phyloP scores from a whole-genome alignment of 1,140 invertebrate genomes.

The Pseudomyrmex sp. region DNA sequence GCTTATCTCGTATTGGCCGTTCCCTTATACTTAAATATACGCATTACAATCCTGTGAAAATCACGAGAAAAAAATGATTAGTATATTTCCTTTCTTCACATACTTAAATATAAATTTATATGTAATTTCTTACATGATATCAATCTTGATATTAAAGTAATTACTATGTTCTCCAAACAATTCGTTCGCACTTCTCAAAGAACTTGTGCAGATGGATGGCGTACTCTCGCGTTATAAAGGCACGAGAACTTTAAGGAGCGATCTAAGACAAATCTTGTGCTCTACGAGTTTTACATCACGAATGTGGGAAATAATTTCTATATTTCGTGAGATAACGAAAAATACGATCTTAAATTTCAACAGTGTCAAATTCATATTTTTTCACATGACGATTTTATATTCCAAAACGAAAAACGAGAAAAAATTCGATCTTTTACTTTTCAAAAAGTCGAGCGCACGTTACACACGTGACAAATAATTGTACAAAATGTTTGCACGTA shows the following conservation, averaged over 20 bases:
- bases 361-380: neutral
- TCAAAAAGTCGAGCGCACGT: constrained; percentile 13
- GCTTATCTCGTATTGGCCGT: too few relatives aligned
- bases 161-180: too few relatives aligned
- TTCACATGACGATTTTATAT: constrained; percentile 8
- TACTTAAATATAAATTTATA: neutral
- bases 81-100: neutral
- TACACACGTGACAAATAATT: neutral
- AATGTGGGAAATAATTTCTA: constrained; percentile 26
- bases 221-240: constrained; percentile 25
- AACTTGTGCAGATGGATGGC: neutral
- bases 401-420: neutral
- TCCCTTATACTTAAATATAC: neutral
- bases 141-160: neutral
- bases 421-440: constrained; percentile 18
- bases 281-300: constrained; percentile 13
- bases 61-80: neutral
- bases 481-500: neutral
- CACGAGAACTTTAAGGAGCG: constrained; percentile 23
- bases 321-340: neutral
- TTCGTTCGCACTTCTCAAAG: neutral
- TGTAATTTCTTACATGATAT: too few relatives aligned
- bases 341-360: neutral
- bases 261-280: constrained; percentile 11
- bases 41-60: constrained; percentile 11